Evolutionary conservation across 2,113 vertebrate species (phyloP).

Genomic region (Pedionomus torquatus): DNA sequence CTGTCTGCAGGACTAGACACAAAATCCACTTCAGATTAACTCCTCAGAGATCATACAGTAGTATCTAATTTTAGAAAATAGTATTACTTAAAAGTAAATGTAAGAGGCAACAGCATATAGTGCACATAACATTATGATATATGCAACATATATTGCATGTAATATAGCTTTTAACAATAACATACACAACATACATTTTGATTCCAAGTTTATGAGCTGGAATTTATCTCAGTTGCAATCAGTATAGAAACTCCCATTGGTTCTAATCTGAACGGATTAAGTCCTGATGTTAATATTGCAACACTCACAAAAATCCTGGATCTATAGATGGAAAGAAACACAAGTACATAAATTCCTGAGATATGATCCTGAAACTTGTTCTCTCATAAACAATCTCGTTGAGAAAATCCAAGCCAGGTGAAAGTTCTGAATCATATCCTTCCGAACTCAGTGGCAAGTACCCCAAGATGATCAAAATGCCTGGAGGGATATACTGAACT

Average conservation of each 20-base stretch:
- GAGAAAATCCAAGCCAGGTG: background rate
- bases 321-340: background rate
- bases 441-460: background rate
- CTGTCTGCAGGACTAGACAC: background rate
- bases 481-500: background rate
- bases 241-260: background rate
- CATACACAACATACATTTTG: background rate
- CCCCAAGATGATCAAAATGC: background rate
- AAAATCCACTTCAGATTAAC: background rate
- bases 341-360: background rate
- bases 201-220: background rate
- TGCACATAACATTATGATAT: background rate
- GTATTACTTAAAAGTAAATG: background rate
- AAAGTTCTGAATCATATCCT: conserved; percentile 11
- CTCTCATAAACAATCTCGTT: background rate
- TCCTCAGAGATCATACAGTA: background rate
- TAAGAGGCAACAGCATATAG: background rate
- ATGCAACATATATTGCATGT: background rate
- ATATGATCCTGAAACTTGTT: background rate
- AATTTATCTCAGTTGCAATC: background rate
- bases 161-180: background rate
- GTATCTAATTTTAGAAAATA: background rate
- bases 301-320: background rate
- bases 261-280: background rate
- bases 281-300: background rate